Base-by-base conservation (phyloP, 2,888 invertebrate genomes). In the Lasius platythorax region DNA sequence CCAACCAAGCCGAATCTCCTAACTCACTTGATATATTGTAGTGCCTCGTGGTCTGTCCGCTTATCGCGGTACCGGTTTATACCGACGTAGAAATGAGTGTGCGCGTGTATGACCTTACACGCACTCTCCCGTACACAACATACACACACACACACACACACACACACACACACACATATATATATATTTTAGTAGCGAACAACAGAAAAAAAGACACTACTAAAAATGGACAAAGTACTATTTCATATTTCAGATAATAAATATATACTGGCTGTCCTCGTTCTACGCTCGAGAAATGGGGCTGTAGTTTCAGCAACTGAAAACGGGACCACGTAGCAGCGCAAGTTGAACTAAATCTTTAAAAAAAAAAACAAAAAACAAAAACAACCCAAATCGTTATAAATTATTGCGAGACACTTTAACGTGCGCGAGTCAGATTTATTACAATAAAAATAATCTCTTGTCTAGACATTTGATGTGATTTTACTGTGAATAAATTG, bases 171-270 rank as follows among this genome's bases (percentile, higher is more conserved):
- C 30, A 53, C 33, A 58, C n/a, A 70, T 33, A 74, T 15, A 28
- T 30, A 82, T 73, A 82, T 73, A 68, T 33, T 83, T 84, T 84
- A 81, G 86, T 82, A 87, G 87, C 67, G 86, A 83, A 73, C 84
- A 74, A 85, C 83, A 83, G 67, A 85, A 85, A 79, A 85, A 82
- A 86, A 85, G 72, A 87, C 84, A 63, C 70, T 74, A 83, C 83
- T 84, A 91, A 91, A 89, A 90, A 86, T 89, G 89, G 90, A 90
- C 89, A 89, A 89, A 90, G 90, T 89, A 89, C 90, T 90, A 89
- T 89, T 89, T 90, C 87, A 84, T 85, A 66, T 85, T 83, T 83
- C 85, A 87, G 83, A 82, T 85, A 75, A 83, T 82, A 43, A 82
- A 88, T 87, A 81, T 72, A 81, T 72, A 72, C 72, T 81, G 61